Percentiles rank a stretch among this genome's conserved stretches.
phyloP scores from a whole-genome alignment of 2,797 vertebrate genomes.

The Oceanodroma leucorhoa region DNA sequence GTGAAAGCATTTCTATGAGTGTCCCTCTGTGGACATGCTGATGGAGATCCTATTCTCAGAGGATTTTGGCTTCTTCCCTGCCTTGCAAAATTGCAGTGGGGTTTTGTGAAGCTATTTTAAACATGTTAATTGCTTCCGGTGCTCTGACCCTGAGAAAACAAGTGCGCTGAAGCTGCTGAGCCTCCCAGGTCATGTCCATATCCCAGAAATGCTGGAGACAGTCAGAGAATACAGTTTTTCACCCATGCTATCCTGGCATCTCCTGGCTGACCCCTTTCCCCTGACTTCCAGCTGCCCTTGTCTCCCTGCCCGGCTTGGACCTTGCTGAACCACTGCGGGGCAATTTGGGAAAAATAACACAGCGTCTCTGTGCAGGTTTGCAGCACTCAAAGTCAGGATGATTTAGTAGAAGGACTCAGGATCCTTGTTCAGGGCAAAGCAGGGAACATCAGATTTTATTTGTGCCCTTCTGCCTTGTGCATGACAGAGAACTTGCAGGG shows the following conservation, averaged over 20 bases:
- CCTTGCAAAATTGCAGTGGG: neutral
- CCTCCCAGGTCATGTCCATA: neutral
- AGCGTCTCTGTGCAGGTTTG: neutral
- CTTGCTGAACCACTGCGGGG: fast-evolving
- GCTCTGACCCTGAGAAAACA: neutral
- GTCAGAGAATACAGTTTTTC: neutral
- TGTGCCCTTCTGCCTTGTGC: neutral
- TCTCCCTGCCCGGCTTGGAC: neutral
- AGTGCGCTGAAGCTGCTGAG: neutral
- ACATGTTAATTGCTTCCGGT: neutral
- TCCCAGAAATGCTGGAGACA: neutral
- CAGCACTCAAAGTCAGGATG: neutral
- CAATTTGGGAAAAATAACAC: neutral
- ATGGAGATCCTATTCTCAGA: neutral
- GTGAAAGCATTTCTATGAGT: neutral
- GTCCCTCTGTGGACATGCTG: neutral
- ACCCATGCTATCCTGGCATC: neutral
- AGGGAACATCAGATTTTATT: neutral
- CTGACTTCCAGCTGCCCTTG: neutral
- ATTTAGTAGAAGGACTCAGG: neutral
- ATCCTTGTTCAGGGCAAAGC: neutral
- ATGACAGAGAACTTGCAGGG: neutral
- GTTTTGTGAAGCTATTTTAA: neutral
- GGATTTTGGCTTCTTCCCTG: neutral
- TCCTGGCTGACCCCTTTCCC: neutral